Conservation (phyloP, 2,888 invertebrate species). For the Epinotia bilunana region DNA sequence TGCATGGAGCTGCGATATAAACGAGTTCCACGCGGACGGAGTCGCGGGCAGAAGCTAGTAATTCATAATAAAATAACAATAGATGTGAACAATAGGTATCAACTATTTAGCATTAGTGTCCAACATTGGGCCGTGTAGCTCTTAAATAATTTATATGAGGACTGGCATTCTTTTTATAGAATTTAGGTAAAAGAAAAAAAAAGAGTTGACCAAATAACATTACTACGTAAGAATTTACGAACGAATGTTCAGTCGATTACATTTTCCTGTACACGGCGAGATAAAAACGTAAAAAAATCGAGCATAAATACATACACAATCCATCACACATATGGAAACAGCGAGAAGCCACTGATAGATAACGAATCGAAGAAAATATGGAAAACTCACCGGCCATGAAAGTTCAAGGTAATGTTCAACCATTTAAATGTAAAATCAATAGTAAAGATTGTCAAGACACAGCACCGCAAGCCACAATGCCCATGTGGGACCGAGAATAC, state of each 20-base stretch:
- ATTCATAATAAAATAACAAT: no score
- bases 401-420: slow-evolving; percentile 72
- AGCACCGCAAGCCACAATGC: slow-evolving; percentile 67
- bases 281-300: slow-evolving; percentile 22
- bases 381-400: slow-evolving; percentile 77
- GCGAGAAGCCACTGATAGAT: neutral
- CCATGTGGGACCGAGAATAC: slow-evolving; percentile 69
- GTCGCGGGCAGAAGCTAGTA: no score
- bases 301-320: neutral
- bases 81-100: no score
- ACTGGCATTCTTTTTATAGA: neutral
- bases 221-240: no score
- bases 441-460: slow-evolving; percentile 72
- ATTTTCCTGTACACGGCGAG: slow-evolving; percentile 14
- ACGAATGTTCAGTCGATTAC: slow-evolving; percentile 5
- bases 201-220: neutral
- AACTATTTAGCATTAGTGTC: no score
- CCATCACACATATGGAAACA: neutral
- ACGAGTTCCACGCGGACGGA: no score
- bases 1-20: no score
- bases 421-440: slow-evolving; percentile 77
- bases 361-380: slow-evolving; percentile 9
- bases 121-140: no score
- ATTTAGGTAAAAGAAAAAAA: neutral
- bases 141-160: neutral